Percentiles rank a stretch among this genome's conserved stretches.
phyloP scores from a whole-genome alignment of 2,113 vertebrate species.

The Ageneiosus marmoratus region DNA sequence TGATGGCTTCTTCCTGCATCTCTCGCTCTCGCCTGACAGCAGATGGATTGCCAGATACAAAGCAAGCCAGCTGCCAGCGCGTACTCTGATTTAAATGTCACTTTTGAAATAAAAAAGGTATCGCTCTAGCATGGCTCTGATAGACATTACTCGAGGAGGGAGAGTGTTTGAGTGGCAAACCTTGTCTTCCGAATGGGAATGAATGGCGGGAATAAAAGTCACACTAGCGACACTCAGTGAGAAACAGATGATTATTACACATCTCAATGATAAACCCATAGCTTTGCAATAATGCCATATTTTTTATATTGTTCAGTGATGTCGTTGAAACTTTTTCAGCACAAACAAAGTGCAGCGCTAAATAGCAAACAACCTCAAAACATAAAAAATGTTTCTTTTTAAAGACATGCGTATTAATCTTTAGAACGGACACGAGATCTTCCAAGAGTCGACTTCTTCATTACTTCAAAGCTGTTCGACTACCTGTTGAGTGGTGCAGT shows the following conservation, averaged over 20 bases:
- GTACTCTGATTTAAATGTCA: constrained; percentile 60
- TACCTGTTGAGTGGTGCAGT: not conserved
- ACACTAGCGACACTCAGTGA: constrained; percentile 13
- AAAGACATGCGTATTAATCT: not conserved
- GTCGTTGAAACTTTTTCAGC: constrained; percentile 41
- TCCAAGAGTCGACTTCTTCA: not conserved
- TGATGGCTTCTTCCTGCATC: constrained; percentile 48
- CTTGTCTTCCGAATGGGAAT: constrained; percentile 50
- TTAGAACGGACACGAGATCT: not conserved
- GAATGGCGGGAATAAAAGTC: constrained; percentile 52
- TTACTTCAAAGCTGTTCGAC: not conserved
- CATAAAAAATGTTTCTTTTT: not conserved
- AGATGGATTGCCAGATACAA: constrained; percentile 53
- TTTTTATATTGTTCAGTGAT: constrained; percentile 53
- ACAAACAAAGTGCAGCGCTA: not conserved
- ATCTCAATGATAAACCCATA: constrained; percentile 49
- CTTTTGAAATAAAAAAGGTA: constrained; percentile 60
- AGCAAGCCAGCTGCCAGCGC: constrained; percentile 34
- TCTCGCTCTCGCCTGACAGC: constrained; percentile 45
- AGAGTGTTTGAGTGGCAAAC: constrained; percentile 45
- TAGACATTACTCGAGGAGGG: constrained; percentile 49
- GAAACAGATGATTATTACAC: constrained; percentile 45
- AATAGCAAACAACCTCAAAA: constrained; percentile 11
- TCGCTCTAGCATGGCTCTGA: constrained; percentile 52
- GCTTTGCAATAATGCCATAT: constrained; percentile 48